These are phyloP conservation scores for Andrena fulva DNA, from an alignment of 2,888 invertebrate species.

Conservation along the genomic window DNA sequence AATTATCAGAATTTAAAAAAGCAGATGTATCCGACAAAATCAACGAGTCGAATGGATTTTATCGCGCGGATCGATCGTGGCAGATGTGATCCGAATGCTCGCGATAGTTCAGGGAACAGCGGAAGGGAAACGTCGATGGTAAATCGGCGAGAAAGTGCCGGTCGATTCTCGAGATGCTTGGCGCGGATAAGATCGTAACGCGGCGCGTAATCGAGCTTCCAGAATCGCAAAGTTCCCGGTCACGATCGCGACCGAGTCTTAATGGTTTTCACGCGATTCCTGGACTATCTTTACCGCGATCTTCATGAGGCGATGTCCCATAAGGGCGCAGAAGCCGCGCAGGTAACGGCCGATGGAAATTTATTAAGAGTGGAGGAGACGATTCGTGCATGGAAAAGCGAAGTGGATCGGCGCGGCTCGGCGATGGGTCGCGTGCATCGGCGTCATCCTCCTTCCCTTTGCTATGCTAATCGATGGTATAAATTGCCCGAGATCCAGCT, in stretches of 20 bases:
- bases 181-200: constrained; percentile 60
- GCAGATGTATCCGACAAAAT: not conserved
- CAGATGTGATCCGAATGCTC: constrained; percentile 18
- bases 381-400: constrained; percentile 33
- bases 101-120: constrained; percentile 4
- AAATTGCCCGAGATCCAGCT: constrained; percentile 62
- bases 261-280: constrained; percentile 66
- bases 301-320: constrained; percentile 41
- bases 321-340: constrained; percentile 35
- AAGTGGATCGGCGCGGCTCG: constrained; percentile 1
- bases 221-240: constrained; percentile 37
- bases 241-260: constrained; percentile 50
- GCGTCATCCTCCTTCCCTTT: constrained; percentile 38
- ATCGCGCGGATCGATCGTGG: constrained; percentile 1
- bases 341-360: constrained; percentile 50
- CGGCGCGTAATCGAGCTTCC: constrained; percentile 46
- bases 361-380: constrained; percentile 27
- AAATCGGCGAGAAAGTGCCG: constrained; percentile 45
- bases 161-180: constrained; percentile 41
- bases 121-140: constrained; percentile 6
- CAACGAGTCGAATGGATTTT: not conserved
- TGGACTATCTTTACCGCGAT: constrained; percentile 56
- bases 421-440: constrained; percentile 41
- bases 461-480: constrained; percentile 67
- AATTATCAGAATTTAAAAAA: too few relatives aligned